Percentiles rank a stretch among this genome's conserved stretches.
Evolutionary conservation across 2,797 vertebrate genomes (phyloP).

Genomic region (Discoglossus pictus): DNA sequence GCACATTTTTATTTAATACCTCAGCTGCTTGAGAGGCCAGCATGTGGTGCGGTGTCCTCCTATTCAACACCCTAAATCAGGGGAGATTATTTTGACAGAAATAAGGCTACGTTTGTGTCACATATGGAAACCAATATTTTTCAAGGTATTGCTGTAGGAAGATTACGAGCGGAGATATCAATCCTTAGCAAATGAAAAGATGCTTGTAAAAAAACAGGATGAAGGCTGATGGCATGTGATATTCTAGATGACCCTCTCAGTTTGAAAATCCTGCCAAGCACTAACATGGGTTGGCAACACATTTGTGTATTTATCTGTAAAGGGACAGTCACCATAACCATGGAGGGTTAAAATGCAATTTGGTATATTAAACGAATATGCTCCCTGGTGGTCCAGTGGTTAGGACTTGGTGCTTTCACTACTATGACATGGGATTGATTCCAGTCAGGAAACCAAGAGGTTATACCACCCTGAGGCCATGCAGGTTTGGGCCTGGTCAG

Average conservation of each 20-base stretch:
- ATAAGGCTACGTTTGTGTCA: constrained; percentile 29
- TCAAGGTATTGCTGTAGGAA: constrained; percentile 3
- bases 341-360: no score
- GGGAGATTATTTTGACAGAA: constrained; percentile 18
- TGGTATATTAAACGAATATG: no score
- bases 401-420: no score
- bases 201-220: not conserved
- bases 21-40: not conserved
- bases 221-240: no score
- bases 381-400: no score
- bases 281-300: no score
- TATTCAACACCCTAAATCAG: constrained; percentile 23
- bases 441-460: no score
- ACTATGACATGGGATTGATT: no score
- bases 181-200: constrained; percentile 6
- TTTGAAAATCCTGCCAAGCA: not conserved
- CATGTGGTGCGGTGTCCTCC: constrained; percentile 4
- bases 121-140: constrained; percentile 28
- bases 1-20: constrained; percentile 36
- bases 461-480: no score
- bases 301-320: no score
- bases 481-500: no score
- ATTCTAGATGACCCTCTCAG: not conserved
- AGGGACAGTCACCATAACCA: no score
- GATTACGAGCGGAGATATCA: constrained; percentile 17